These are phyloP conservation scores for Noctua comes DNA, from an alignment of 2,888 invertebrate species.

Conservation along the genomic window DNA sequence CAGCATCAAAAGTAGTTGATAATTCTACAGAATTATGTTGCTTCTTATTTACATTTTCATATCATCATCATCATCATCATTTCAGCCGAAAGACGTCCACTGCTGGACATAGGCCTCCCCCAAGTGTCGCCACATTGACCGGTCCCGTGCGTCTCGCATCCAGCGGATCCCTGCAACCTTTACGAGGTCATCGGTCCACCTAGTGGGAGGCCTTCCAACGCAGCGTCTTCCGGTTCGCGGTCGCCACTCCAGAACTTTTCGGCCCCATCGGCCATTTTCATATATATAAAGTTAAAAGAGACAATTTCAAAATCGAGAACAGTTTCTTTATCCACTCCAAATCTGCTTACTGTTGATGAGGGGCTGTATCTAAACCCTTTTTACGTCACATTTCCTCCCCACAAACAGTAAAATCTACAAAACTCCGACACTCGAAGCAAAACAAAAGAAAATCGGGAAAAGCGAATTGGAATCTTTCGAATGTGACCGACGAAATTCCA, in stretches of 20 bases:
- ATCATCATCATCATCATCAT: no score
- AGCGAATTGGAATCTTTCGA: neutral
- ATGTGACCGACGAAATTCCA: neutral
- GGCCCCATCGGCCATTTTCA: no score
- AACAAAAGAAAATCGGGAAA: slow-evolving; percentile 8
- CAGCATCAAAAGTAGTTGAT: neutral
- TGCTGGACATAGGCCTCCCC: no score
- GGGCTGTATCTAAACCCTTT: neutral
- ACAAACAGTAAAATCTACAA: neutral
- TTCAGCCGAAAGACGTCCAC: no score
- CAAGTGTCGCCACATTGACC: no score
- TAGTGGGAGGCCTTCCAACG: no score
- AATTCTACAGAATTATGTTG: neutral
- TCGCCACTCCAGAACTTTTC: no score
- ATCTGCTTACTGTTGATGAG: neutral
- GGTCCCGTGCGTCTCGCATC: no score
- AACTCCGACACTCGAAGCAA: neutral
- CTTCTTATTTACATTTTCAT: neutral
- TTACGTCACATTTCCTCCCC: neutral
- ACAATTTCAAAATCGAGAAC: neutral
- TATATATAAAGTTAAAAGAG: neutral
- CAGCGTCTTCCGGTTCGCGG: no score
- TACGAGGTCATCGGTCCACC: no score
- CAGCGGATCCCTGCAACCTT: no score
- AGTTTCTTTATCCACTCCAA: neutral